Evolutionary conservation across 2,888 invertebrate genomes (phyloP).

Genomic region (Pollenia griseotomentosa): DNA sequence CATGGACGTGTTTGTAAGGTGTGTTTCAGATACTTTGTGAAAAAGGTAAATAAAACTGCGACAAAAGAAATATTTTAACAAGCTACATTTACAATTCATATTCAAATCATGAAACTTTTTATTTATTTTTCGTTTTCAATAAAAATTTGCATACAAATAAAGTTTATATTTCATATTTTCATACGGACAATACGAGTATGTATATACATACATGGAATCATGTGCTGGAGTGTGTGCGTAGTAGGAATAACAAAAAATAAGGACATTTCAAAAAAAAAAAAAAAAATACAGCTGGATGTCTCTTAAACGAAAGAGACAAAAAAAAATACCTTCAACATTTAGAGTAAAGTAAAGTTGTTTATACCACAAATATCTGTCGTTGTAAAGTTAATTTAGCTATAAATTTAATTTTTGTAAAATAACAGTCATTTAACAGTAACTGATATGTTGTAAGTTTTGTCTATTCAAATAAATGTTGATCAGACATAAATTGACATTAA

Average conservation of each 20-base stretch:
- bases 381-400: too few species aligned
- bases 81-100: constrained; percentile 66
- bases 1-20: constrained; percentile 42
- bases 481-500: too few species aligned
- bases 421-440: too few species aligned
- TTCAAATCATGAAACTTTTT: constrained; percentile 65
- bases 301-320: not conserved
- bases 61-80: constrained; percentile 59
- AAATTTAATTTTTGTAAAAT: too few species aligned
- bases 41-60: constrained; percentile 29
- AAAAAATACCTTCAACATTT: too few species aligned
- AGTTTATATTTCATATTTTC: constrained; percentile 55
- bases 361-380: too few species aligned
- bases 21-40: constrained; percentile 30
- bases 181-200: not conserved
- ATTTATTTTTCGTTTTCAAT: constrained; percentile 48
- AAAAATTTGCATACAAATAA: constrained; percentile 69
- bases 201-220: too few species aligned
- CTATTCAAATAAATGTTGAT: too few species aligned
- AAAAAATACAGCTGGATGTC: not conserved
- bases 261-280: not conserved
- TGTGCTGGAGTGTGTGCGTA: not conserved
- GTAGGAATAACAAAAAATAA: not conserved
- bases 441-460: too few species aligned
- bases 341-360: too few species aligned